phyloP scores from a whole-genome alignment of 2,113 vertebrate species.

The Cranoglanis bouderius region DNA sequence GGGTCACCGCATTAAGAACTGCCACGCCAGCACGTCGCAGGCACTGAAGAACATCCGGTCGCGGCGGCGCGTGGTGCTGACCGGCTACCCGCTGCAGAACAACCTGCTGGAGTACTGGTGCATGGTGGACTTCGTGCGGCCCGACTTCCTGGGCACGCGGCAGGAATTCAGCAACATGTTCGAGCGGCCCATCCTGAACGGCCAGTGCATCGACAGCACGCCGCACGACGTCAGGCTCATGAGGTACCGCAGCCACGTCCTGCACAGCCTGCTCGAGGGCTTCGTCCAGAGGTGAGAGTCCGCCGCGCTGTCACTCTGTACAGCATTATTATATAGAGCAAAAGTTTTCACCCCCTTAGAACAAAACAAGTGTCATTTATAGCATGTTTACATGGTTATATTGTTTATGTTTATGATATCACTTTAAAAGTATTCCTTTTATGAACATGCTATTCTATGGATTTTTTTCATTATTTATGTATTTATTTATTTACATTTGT shows the following conservation, averaged over 20 bases:
- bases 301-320: neutral
- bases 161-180: constrained; percentile 99
- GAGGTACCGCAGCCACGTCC: constrained; percentile 96
- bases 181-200: constrained; percentile 95
- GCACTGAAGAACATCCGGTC: constrained; percentile 97
- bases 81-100: constrained; percentile 95
- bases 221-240: constrained; percentile 95
- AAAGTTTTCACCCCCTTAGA: neutral
- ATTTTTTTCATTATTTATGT: no score
- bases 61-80: constrained; percentile 91
- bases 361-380: neutral
- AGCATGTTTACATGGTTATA: no score
- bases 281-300: constrained; percentile 93
- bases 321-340: neutral
- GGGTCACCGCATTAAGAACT: constrained; percentile 98
- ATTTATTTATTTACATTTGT: no score
- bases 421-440: no score
- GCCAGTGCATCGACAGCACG: constrained; percentile 96
- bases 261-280: constrained; percentile 96
- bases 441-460: no score
- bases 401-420: no score
- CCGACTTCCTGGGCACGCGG: constrained; percentile 93
- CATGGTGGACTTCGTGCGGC: constrained; percentile 98
- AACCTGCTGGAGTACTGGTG: constrained; percentile 99
- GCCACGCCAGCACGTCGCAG: constrained; percentile 96